Evolutionary conservation across 1,140 invertebrate genomes (phyloP).

Genomic region (Subanguina moxae): DNA sequence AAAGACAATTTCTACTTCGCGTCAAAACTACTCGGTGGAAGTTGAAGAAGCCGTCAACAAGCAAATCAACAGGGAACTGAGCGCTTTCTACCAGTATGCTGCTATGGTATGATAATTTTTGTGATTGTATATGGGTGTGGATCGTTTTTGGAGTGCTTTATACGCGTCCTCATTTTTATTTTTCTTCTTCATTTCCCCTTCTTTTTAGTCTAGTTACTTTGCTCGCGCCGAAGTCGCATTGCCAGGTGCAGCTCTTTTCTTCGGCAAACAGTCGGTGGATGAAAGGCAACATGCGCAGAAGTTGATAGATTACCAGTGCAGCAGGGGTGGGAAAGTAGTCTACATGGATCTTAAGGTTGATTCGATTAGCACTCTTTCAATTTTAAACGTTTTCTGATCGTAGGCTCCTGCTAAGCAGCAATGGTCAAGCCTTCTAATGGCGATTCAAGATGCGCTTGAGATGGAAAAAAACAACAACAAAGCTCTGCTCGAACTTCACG

Average conservation of each 20-base stretch:
- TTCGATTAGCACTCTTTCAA: no score
- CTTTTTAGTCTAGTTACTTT: slow-evolving; percentile 67
- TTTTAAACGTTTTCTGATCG: slow-evolving; percentile 15
- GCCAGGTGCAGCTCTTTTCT: slow-evolving; percentile 69
- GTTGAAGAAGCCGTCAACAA: slow-evolving; percentile 73
- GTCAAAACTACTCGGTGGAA: slow-evolving; percentile 73
- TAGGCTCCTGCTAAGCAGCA: slow-evolving; percentile 66
- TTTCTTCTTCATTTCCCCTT: no score
- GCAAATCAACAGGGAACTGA: slow-evolving; percentile 82
- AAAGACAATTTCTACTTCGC: not conserved
- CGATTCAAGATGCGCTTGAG: slow-evolving; percentile 69
- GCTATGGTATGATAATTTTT: slow-evolving; percentile 66
- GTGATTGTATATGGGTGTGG: no score
- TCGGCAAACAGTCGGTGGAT: slow-evolving; percentile 71
- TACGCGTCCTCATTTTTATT: no score
- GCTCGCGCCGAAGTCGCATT: slow-evolving; percentile 76
- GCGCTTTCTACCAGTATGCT: slow-evolving; percentile 77
- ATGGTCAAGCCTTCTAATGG: slow-evolving; percentile 68
- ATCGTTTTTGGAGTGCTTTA: no score
- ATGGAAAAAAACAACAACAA: slow-evolving; percentile 76
- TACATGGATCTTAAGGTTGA: slow-evolving; percentile 63
- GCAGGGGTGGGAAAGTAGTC: slow-evolving; percentile 67
- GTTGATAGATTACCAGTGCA: slow-evolving; percentile 74
- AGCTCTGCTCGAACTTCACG: slow-evolving; percentile 69
- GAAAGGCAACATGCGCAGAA: slow-evolving; percentile 68